These are phyloP conservation scores for Drosophila mimica DNA, from an alignment of 2,888 invertebrate species.

Conservation along the genomic window DNA sequence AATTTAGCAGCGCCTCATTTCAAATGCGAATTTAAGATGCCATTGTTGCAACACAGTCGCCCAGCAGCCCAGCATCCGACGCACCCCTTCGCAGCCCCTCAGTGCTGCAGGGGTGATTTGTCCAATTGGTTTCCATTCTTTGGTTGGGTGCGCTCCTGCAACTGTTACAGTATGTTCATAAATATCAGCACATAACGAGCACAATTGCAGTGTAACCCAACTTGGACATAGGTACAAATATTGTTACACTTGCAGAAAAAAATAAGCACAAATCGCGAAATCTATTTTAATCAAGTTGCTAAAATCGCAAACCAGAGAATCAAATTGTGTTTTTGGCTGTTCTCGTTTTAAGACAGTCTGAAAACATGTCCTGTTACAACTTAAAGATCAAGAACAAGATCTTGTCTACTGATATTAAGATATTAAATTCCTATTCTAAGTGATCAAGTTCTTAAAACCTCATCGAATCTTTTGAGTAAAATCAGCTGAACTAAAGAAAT, in stretches of 20 bases:
- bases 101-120: slow-evolving; percentile 16
- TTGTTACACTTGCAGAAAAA: not conserved
- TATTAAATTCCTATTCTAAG: not conserved
- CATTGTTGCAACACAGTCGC: slow-evolving; percentile 59
- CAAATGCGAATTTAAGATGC: slow-evolving; percentile 78
- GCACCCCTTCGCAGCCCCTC: slow-evolving; percentile 19
- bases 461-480: not conserved
- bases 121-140: slow-evolving; percentile 33
- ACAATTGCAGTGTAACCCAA: slow-evolving; percentile 3
- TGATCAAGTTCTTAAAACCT: not conserved
- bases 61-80: not conserved
- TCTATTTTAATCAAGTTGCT: not conserved
- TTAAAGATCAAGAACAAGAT: not conserved
- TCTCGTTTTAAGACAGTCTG: not conserved
- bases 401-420: not conserved
- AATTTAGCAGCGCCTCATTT: slow-evolving; percentile 72
- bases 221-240: not conserved
- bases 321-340: not conserved
- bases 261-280: too few species aligned
- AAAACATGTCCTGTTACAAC: not conserved
- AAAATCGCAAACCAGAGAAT: accelerated
- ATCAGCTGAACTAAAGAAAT: not conserved
- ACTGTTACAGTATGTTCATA: slow-evolving; percentile 21
- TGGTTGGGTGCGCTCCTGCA: slow-evolving; percentile 6
- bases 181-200: slow-evolving; percentile 57